Conservation (phyloP, 2,888 invertebrate species). For the Polymixis flavicincta region DNA sequence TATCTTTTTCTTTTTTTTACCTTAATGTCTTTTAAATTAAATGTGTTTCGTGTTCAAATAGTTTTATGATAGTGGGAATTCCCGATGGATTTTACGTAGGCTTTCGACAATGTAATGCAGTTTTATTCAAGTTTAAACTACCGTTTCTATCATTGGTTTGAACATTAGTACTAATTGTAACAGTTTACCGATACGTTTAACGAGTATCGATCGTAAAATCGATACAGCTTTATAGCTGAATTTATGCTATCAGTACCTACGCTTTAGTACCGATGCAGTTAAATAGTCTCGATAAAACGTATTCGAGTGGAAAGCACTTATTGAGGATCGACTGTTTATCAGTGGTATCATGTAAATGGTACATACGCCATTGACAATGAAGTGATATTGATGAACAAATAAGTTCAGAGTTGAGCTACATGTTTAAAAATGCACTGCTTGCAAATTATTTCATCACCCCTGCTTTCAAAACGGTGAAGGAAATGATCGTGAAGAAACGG, state of each 20-base stretch:
- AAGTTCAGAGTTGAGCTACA: neutral
- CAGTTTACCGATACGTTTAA: slow-evolving; percentile 40
- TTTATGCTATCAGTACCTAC: slow-evolving; percentile 38
- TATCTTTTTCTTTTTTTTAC: slow-evolving; percentile 47
- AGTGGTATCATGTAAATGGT: slow-evolving; percentile 5
- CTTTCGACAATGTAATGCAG: slow-evolving; percentile 22
- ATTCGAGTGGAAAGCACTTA: slow-evolving; percentile 14
- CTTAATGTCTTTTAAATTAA: slow-evolving; percentile 20
- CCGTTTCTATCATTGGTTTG: slow-evolving; percentile 32
- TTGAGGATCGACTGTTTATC: slow-evolving; percentile 6
- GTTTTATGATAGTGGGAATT: neutral
- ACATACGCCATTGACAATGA: slow-evolving; percentile 1
- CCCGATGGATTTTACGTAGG: slow-evolving; percentile 24
- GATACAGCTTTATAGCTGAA: slow-evolving; percentile 38
- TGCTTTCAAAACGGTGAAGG: too few relatives aligned
- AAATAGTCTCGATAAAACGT: slow-evolving; percentile 22
- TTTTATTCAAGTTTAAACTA: slow-evolving; percentile 8
- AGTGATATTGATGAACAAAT: neutral
- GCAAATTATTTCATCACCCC: too few relatives aligned
- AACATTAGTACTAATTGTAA: slow-evolving; percentile 48
- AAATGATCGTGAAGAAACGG: too few relatives aligned
- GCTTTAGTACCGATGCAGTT: slow-evolving; percentile 37
- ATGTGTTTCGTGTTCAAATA: slow-evolving; percentile 24
- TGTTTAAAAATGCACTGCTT: too few relatives aligned
- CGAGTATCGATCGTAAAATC: slow-evolving; percentile 35